Base-by-base conservation (phyloP, 2,888 invertebrate species). In the Drosophila rellima region DNA sequence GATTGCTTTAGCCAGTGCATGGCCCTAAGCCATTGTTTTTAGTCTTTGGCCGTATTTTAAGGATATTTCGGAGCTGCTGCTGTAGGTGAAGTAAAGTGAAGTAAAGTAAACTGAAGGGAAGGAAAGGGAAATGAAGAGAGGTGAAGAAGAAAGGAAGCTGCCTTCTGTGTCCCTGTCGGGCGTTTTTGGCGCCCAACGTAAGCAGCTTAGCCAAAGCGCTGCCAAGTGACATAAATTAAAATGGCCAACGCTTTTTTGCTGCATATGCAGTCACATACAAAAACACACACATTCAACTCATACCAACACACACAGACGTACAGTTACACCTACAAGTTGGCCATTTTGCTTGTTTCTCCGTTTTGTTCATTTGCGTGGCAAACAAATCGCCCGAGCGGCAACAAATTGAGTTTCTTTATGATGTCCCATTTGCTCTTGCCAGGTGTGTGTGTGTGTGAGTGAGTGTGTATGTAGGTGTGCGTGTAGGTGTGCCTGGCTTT, bases 371-470 rank as follows among this genome's bases (percentile, higher is more conserved):
- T 89, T 85, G 82, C 88, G 73, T 80, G 84, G 83, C 88, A 89
- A 89, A 85, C 83, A 85, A 85, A 85, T 85, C 88, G 90, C 86
- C 75, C 64, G 64, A 84, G 88, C 85, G 89, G 78, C 89, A 89
- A 82, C 88, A 85, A 85, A 85, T 85, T 88, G 85, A 89, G 89
- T 85, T 85, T 88, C 89, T 88, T 85, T 85, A 85, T 89, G 82
- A 85, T 88, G 78, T 85, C 69, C 82, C 89, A 89, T 89, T 85
- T 89, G 74, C 70, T 51, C 15, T 8, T 48, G 47, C 47, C 31
- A 33, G 7, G 31, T 20, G n/a, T 44, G 29, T 61, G 18, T 59
- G n/a, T 50, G 50, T 68, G 50, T 39, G 45, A 42, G 17, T 23
- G 23, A 26, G 20, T 59, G 56, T 23, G 54, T 61, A n/a, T n/a